Base-by-base conservation (phyloP, 2,113 vertebrate species). In the Jaculus jaculus region DNA sequence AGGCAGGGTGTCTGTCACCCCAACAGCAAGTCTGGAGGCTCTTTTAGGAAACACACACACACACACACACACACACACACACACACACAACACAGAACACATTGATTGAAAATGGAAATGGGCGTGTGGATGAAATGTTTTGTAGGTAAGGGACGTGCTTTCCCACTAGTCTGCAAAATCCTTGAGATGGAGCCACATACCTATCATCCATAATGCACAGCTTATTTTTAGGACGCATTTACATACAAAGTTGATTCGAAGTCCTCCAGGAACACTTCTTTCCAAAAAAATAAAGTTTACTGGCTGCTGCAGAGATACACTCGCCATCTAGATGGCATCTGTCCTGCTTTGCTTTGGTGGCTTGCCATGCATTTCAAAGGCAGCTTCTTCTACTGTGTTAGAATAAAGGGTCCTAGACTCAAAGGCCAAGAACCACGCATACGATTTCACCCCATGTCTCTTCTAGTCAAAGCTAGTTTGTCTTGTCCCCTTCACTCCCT, bases 1-100 rank as follows among this genome's bases (percentile, higher is more conserved):
- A 97, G 96, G 95, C 97, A 96, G 96, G 80, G 79, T 96, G 96
- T 97, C 97, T 97, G 93, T 96, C 96, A 97, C 96, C 96, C 96
- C 92, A 73, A 95, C 94, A 97, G 94, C 91, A 87, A 96, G 93
- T 97, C 95, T 97, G 91, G 94, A 96, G 91, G 34, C 87, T 95
- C 94, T 95, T 78, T 30, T 32, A 84, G 5, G 47, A 89, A 89
- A 79, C 83, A 61, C 92, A 94, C 78, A 88, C 28, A 81, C 77
- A 94, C 11, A 75, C 74, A 96, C 42, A 81, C n/a, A n/a, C n/a
- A n/a, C n/a, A 79, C 83, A 61, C 92, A 94, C 78, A 88, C 28
- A 81, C 77, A 94, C 11, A 75, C 74, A 96, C 42, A 81, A n/a
- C n/a, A n/a, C n/a, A n/a, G n/a, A n/a, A 92, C 89, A 93, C 96